These are phyloP conservation scores for Carlito syrichta DNA, from an alignment of 2,113 vertebrate species.

Conservation along the genomic window DNA sequence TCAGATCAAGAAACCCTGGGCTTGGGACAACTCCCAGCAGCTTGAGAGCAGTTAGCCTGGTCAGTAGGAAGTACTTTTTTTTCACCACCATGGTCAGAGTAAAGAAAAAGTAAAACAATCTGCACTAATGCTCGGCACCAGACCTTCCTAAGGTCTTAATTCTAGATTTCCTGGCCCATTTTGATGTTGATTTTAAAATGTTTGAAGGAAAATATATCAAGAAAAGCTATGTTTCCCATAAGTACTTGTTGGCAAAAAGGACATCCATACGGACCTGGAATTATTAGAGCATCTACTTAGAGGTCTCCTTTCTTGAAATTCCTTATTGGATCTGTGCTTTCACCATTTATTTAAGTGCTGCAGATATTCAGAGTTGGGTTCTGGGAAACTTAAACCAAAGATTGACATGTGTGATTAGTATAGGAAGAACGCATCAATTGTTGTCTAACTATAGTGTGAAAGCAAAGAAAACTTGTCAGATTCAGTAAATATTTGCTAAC, in stretches of 20 bases:
- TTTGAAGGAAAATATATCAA: not conserved
- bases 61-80: fast-evolving
- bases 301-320: not conserved
- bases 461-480: not conserved
- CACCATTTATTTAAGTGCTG: not conserved
- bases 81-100: not conserved
- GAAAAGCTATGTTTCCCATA: not conserved
- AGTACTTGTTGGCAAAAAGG: not conserved
- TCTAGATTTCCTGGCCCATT: not conserved
- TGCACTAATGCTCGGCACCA: not conserved
- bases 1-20: not conserved
- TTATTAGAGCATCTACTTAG: not conserved
- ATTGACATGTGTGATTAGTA: not conserved
- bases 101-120: not conserved
- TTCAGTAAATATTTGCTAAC: no score
- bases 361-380: not conserved
- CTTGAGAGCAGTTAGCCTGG: not conserved
- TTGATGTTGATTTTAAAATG: not conserved
- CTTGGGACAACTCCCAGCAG: not conserved
- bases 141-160: not conserved
- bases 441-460: not conserved
- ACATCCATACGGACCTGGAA: no score
- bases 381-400: not conserved
- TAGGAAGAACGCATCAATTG: no score
- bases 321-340: not conserved